A percentile compares a stretch with the other conserved stretches of the same genome.
Conservation (phyloP, 2,888 invertebrate genomes). For the Cephus pulcher region DNA sequence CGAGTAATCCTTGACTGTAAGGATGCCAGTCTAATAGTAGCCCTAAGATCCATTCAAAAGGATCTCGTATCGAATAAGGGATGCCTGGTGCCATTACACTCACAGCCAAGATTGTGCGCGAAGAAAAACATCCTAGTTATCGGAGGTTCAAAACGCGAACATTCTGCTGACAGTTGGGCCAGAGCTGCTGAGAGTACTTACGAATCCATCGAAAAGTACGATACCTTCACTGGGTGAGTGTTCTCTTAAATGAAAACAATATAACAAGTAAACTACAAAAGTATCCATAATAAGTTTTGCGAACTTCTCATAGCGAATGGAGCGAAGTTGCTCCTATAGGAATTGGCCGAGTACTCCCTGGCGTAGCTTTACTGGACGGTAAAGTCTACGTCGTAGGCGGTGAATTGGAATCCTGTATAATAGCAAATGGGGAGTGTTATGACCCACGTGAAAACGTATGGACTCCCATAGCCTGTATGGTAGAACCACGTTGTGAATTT, state of each 20-base stretch:
- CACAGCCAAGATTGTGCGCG: conserved; percentile 85
- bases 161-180: conserved; percentile 77
- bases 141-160: conserved; percentile 88
- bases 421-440: conserved; percentile 88
- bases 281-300: not conserved
- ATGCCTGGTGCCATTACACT: conserved; percentile 80
- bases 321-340: conserved; percentile 84
- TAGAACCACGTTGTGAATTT: conserved; percentile 89
- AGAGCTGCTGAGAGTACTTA: conserved; percentile 84
- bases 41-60: conserved; percentile 81
- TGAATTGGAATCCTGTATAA: conserved; percentile 89
- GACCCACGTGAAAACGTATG: conserved; percentile 76
- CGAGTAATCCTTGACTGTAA: conserved; percentile 81
- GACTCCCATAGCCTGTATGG: conserved; percentile 71
- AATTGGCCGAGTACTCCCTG: conserved; percentile 88
- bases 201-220: conserved; percentile 85
- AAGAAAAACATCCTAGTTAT: conserved; percentile 89
- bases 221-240: conserved; percentile 76
- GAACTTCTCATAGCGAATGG: conserved; percentile 75
- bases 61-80: conserved; percentile 83
- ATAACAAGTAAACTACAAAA: not conserved
- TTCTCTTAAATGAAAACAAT: conserved; percentile 1
- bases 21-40: conserved; percentile 84
- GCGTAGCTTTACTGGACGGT: conserved; percentile 85
- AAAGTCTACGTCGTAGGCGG: conserved; percentile 93